phyloP scores from a whole-genome alignment of 2,113 vertebrate species.

The Thamnophis sirtalis region DNA sequence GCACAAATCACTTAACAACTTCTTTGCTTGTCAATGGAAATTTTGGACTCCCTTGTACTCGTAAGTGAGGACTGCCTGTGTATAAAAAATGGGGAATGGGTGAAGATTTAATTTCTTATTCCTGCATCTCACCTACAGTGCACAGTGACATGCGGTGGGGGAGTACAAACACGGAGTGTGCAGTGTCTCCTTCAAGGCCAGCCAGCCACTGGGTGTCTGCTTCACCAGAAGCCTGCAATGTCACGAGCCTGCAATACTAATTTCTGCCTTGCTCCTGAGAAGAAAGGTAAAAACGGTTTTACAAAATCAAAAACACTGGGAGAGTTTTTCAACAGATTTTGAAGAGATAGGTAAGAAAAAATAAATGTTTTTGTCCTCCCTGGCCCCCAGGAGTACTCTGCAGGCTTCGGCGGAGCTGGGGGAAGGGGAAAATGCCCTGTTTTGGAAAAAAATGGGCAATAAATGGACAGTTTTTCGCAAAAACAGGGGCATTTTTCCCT shows the following conservation, averaged over 20 bases:
- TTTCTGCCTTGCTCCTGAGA: slow-evolving; percentile 81
- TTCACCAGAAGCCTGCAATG: slow-evolving; percentile 80
- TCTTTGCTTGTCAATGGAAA: neutral
- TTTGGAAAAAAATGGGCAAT: too few relatives aligned
- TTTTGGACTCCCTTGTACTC: neutral
- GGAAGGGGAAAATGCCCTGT: too few relatives aligned
- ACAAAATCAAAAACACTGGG: neutral
- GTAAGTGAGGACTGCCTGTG: neutral
- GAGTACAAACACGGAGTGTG: slow-evolving; percentile 83
- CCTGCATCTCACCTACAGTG: slow-evolving; percentile 71
- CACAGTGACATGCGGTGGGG: slow-evolving; percentile 92
- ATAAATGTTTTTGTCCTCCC: too few relatives aligned
- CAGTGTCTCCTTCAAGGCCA: slow-evolving; percentile 88
- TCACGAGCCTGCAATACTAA: slow-evolving; percentile 91
- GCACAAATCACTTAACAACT: neutral
- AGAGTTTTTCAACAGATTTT: neutral
- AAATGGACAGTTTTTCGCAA: too few relatives aligned
- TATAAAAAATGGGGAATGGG: neutral
- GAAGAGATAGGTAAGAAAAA: too few relatives aligned
- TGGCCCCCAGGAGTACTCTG: too few relatives aligned
- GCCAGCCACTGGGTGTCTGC: slow-evolving; percentile 75
- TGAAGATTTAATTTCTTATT: neutral
- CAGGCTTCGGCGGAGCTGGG: too few relatives aligned
- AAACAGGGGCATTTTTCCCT: too few relatives aligned
- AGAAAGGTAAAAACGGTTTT: slow-evolving; percentile 63